These are phyloP conservation scores for Eulemur rubriventer DNA, from an alignment of 2,797 vertebrate genomes.

Conservation along the genomic window DNA sequence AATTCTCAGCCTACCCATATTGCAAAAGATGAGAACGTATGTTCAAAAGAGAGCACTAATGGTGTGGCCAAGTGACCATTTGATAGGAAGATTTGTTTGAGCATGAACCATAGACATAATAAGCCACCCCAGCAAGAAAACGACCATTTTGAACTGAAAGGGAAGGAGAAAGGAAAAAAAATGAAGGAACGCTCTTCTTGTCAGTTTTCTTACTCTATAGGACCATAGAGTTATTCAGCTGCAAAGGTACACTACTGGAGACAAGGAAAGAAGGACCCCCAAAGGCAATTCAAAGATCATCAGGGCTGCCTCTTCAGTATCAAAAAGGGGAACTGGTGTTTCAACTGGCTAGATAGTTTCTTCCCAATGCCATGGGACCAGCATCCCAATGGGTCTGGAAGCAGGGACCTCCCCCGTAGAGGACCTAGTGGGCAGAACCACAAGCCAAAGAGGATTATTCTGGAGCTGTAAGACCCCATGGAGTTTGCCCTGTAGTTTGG, in stretches of 20 bases:
- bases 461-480: background rate
- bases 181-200: background rate
- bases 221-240: background rate
- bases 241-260: background rate
- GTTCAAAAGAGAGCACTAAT: background rate
- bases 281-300: background rate
- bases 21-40: background rate
- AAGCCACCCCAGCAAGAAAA: background rate
- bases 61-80: no score
- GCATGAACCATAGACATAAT: background rate
- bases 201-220: background rate
- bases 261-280: background rate
- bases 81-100: background rate
- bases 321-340: background rate
- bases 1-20: background rate
- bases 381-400: background rate
- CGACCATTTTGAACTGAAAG: background rate
- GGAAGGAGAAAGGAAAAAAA: background rate
- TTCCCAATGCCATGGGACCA: background rate
- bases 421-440: background rate
- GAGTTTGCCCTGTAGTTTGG: background rate
- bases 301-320: background rate
- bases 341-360: background rate
- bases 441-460: background rate
- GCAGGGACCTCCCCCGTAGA: background rate